phyloP scores from a whole-genome alignment of 2,888 invertebrate genomes.

The Acronicta aceris region DNA sequence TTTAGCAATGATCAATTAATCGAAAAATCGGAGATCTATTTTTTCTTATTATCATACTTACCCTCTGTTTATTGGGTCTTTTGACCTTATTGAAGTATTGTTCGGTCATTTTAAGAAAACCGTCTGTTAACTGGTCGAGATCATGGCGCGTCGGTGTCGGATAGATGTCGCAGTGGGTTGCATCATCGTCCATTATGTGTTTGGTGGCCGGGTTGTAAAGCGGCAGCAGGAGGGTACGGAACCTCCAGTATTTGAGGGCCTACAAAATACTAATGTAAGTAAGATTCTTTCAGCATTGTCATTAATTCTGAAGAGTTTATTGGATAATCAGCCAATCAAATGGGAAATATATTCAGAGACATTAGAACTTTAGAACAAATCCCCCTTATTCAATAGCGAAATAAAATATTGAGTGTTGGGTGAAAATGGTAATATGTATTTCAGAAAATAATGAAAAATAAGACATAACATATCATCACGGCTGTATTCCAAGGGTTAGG shows the following conservation, averaged over 20 bases:
- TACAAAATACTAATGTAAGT: slow-evolving; percentile 64
- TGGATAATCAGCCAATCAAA: too few species aligned
- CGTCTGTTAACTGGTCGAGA: slow-evolving; percentile 91
- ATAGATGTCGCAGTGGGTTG: slow-evolving; percentile 95
- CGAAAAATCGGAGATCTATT: slow-evolving; percentile 17
- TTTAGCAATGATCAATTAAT: slow-evolving; percentile 36
- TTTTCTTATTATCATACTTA: slow-evolving; percentile 81
- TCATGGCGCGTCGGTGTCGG: slow-evolving; percentile 90
- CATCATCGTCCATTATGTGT: slow-evolving; percentile 92
- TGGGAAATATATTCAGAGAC: too few species aligned
- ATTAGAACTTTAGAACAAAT: too few species aligned
- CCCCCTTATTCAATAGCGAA: too few species aligned
- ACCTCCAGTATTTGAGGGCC: slow-evolving; percentile 97
- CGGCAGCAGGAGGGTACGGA: slow-evolving; percentile 96
- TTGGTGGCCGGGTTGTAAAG: slow-evolving; percentile 94
- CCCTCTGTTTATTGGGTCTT: slow-evolving; percentile 94
- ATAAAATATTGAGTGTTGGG: too few species aligned
- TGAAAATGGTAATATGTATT: too few species aligned
- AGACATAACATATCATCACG: too few species aligned
- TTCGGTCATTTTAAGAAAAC: slow-evolving; percentile 95
- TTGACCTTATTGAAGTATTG: slow-evolving; percentile 97
- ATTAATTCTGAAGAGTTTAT: background rate
- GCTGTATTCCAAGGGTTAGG: too few species aligned
- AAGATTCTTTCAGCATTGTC: background rate
- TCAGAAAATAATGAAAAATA: too few species aligned